Percentiles rank a stretch among this genome's conserved stretches.
phyloP scores from a whole-genome alignment of 1,140 invertebrate species.

The Plutomurus gul region DNA sequence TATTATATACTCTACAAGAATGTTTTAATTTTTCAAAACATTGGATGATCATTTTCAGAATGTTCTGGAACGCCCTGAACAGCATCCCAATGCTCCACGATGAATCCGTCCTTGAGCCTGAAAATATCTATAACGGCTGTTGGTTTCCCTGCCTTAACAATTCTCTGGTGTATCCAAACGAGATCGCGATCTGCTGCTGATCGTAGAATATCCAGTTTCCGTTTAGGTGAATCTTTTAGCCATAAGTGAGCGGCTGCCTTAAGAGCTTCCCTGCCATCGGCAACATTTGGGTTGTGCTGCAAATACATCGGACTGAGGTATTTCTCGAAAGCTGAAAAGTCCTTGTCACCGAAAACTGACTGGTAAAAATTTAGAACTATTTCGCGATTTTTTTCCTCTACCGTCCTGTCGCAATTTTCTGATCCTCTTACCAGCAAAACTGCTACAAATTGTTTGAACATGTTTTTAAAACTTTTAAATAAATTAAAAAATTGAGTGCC shows the following conservation, averaged over 20 bases:
- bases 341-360: neutral
- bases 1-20: too few relatives aligned
- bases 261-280: neutral
- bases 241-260: neutral
- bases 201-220: neutral
- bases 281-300: neutral
- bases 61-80: neutral
- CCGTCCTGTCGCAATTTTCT: too few relatives aligned
- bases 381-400: neutral
- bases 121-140: neutral
- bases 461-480: too few relatives aligned
- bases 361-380: neutral
- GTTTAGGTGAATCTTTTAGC: neutral
- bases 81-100: conserved; percentile 12
- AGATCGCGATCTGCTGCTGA: conserved; percentile 6
- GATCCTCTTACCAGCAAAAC: too few relatives aligned
- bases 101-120: neutral
- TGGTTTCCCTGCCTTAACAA: too few relatives aligned
- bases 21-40: too few relatives aligned
- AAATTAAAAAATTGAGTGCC: too few relatives aligned
- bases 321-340: neutral
- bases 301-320: neutral
- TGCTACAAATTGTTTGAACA: too few relatives aligned
- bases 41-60: neutral
- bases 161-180: neutral